Evolutionary conservation across 1,140 invertebrate species (phyloP).

Genomic region (Pemphigus obesinymphae): DNA sequence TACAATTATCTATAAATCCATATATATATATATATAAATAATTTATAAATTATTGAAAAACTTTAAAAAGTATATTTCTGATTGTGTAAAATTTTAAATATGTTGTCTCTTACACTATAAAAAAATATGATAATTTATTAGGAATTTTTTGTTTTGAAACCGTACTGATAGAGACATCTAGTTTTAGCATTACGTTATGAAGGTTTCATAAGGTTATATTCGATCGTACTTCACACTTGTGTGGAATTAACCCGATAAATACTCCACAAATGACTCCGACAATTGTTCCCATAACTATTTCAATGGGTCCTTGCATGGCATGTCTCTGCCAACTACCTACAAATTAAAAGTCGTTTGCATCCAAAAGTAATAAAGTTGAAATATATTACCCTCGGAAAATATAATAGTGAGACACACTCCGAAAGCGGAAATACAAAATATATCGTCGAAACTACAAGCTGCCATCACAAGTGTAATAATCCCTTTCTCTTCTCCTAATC

Average conservation of each 20-base stretch:
- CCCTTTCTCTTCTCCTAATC: conserved; percentile 65
- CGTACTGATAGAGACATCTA: too few species aligned
- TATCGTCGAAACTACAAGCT: conserved; percentile 72
- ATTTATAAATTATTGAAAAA: too few species aligned
- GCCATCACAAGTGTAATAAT: conserved; percentile 73
- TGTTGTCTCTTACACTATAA: too few species aligned
- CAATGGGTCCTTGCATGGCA: conserved; percentile 57
- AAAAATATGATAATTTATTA: too few species aligned
- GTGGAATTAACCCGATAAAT: conserved; percentile 52
- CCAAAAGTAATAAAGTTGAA: too few species aligned
- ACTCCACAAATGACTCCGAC: conserved; percentile 55
- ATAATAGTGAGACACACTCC: conserved; percentile 58
- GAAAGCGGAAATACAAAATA: conserved; percentile 73
- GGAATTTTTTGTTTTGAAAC: too few species aligned
- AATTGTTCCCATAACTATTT: conserved; percentile 54
- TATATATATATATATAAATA: too few species aligned
- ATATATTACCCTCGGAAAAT: conserved; percentile 55
- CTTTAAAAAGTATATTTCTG: too few species aligned
- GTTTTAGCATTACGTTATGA: too few species aligned
- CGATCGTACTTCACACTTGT: conserved; percentile 48
- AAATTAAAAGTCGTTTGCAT: neutral
- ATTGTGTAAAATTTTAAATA: too few species aligned
- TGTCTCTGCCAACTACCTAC: conserved; percentile 47
- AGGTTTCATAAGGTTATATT: too few species aligned
- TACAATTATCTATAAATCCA: too few species aligned